Evolutionary conservation across 2,797 vertebrate genomes (phyloP).

Genomic region (Chrosomus eos): DNA sequence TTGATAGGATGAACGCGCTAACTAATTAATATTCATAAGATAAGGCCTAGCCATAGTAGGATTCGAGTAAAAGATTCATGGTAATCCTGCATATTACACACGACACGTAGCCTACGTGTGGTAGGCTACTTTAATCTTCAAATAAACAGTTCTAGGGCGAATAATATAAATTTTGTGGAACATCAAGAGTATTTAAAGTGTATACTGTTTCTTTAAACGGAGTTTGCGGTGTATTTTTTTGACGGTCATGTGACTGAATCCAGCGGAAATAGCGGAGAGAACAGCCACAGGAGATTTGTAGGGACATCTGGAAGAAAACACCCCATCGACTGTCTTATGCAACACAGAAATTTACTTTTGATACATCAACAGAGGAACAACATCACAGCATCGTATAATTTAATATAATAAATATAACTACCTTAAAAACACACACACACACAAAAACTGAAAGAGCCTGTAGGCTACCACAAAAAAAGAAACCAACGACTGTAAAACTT

Average conservation of each 20-base stretch:
- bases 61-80: too few relatives aligned
- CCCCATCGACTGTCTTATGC: neutral
- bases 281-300: slow-evolving; percentile 19
- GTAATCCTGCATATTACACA: neutral
- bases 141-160: neutral
- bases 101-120: neutral
- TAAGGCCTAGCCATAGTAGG: neutral
- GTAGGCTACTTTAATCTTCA: too few relatives aligned
- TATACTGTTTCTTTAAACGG: neutral
- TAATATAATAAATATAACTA: too few relatives aligned
- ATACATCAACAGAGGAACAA: neutral
- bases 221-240: slow-evolving; percentile 44
- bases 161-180: neutral
- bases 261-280: slow-evolving; percentile 54
- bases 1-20: neutral
- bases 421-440: too few relatives aligned
- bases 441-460: neutral
- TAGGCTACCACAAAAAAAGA: neutral
- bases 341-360: neutral
- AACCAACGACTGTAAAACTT: neutral
- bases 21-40: slow-evolving; percentile 33
- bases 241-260: slow-evolving; percentile 61
- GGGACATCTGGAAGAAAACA: neutral
- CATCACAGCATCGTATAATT: too few relatives aligned
- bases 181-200: neutral